Percentiles rank a stretch among this genome's conserved stretches.
Conservation (phyloP, 2,113 vertebrate species). For the Aegypius monachus region DNA sequence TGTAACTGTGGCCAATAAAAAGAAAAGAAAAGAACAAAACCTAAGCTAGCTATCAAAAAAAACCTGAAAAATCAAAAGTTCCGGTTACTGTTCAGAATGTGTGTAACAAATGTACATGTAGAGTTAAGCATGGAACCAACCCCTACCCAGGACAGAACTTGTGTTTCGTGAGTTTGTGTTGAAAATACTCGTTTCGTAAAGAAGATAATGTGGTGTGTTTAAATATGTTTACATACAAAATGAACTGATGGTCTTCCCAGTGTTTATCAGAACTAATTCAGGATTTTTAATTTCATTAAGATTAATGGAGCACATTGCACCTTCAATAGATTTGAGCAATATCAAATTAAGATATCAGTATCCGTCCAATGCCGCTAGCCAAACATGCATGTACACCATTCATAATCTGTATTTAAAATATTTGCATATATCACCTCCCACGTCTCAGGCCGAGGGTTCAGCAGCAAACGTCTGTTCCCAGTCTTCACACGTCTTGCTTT, state of each 20-base stretch:
- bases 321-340: neutral
- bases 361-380: accelerated
- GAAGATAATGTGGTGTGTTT: neutral
- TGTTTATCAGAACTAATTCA: neutral
- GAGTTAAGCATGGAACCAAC: neutral
- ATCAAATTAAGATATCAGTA: neutral
- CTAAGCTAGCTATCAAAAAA: neutral
- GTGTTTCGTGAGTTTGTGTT: neutral
- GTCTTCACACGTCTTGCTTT: neutral
- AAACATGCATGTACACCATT: neutral
- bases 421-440: neutral
- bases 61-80: neutral
- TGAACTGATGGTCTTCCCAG: neutral
- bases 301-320: neutral
- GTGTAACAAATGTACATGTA: neutral
- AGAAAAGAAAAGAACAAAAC: neutral
- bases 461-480: neutral
- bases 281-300: neutral
- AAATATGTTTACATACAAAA: neutral
- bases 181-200: neutral
- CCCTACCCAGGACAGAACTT: neutral
- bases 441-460: neutral
- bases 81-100: accelerated
- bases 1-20: neutral
- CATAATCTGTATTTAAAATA: neutral